Percentiles rank a stretch among this genome's conserved stretches.
Evolutionary conservation across 1,140 invertebrate genomes (phyloP).

Genomic region (Elymnias hypermnestra): DNA sequence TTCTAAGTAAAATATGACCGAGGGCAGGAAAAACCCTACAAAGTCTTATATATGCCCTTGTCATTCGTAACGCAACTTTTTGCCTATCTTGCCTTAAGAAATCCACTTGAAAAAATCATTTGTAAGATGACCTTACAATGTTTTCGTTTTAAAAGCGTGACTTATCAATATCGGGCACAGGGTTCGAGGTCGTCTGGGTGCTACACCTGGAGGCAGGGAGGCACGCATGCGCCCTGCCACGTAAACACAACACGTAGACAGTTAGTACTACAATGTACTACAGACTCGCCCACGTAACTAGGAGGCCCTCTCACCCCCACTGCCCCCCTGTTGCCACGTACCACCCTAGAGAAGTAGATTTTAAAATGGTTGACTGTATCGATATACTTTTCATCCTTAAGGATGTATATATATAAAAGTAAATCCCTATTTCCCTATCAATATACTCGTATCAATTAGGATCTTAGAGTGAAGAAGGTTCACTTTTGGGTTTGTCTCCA

Average conservation of each 20-base stretch:
- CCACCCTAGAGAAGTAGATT: neutral
- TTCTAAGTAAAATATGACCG: no score
- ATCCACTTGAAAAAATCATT: neutral
- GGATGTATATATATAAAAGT: neutral
- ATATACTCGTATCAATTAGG: no score
- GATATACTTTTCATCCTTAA: neutral
- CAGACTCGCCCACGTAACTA: conserved; percentile 70
- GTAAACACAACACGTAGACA: conserved; percentile 56
- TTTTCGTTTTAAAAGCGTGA: conserved; percentile 21
- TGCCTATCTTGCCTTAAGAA: neutral
- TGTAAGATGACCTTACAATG: conserved; percentile 16
- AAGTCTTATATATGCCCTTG: no score
- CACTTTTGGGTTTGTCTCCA: no score
- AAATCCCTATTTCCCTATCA: no score
- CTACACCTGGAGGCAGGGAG: conserved; percentile 27
- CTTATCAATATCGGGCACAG: conserved; percentile 47
- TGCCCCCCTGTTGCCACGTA: conserved; percentile 6
- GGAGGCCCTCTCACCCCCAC: conserved; percentile 25
- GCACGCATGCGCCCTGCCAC: conserved; percentile 52
- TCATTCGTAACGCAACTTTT: neutral
- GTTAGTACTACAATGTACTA: conserved; percentile 69
- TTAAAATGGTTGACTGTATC: conserved; percentile 2
- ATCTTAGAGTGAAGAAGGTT: no score
- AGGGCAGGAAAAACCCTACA: no score
- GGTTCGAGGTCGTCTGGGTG: conserved; percentile 55